A percentile compares a stretch with the other conserved stretches of the same genome.
Conservation (phyloP, 2,888 invertebrate genomes). For the Bellardia bayeri region DNA sequence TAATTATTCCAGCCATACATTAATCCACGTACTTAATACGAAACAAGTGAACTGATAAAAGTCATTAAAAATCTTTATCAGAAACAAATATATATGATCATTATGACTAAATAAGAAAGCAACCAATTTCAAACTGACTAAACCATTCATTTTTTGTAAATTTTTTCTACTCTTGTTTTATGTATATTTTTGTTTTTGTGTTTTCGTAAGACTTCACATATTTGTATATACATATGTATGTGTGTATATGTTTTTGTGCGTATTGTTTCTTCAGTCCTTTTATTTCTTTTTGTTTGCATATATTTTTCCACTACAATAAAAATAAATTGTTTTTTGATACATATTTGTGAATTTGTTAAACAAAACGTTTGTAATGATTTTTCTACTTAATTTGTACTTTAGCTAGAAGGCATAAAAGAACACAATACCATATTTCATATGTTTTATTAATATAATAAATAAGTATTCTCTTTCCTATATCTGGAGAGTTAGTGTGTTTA, state of each 20-base stretch:
- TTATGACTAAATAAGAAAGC: neutral
- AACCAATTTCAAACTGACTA: neutral
- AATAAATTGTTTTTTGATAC: constrained; percentile 57
- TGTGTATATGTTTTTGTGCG: neutral
- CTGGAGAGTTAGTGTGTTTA: neutral
- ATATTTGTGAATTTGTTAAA: constrained; percentile 54
- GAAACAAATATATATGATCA: neutral
- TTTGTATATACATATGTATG: neutral
- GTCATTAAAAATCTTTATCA: neutral
- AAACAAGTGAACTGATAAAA: neutral
- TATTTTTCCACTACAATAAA: constrained; percentile 59
- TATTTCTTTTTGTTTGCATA: constrained; percentile 30
- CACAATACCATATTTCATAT: constrained; percentile 15
- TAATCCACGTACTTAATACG: neutral
- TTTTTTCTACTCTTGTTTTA: neutral
- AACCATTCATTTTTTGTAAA: neutral
- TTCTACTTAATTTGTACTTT: constrained; percentile 25
- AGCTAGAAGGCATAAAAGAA: constrained; percentile 35
- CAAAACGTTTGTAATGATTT: constrained; percentile 46
- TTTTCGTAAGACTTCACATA: constrained; percentile 2
- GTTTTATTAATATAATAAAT: constrained; percentile 9
- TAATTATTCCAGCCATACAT: neutral
- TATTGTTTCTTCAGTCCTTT: neutral
- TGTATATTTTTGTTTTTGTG: neutral
- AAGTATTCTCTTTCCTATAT: neutral